These are phyloP conservation scores for Trisateles emortualis DNA, from an alignment of 2,888 invertebrate species.

Conservation along the genomic window DNA sequence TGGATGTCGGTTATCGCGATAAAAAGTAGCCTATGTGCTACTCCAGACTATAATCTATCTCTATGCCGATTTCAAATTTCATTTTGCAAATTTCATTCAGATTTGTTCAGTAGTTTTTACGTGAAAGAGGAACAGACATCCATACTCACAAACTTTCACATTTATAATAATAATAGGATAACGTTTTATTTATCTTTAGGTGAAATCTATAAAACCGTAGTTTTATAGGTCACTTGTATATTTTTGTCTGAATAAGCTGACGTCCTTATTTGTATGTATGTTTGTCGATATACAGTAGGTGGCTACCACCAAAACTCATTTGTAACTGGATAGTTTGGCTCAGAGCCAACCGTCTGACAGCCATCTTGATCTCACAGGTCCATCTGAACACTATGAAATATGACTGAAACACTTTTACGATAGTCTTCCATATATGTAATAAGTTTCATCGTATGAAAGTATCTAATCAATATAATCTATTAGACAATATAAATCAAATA, in stretches of 20 bases:
- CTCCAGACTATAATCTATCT: no score
- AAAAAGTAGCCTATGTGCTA: no score
- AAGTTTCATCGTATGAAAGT: background rate
- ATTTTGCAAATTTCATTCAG: no score
- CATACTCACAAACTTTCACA: no score
- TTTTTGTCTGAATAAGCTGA: slow-evolving; percentile 30
- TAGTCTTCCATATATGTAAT: background rate
- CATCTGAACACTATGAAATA: slow-evolving; percentile 55
- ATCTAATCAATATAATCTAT: background rate
- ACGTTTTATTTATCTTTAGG: no score
- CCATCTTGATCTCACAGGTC: slow-evolving; percentile 57
- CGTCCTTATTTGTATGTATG: slow-evolving; percentile 33
- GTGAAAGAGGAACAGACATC: no score
- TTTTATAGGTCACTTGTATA: background rate
- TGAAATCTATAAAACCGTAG: background rate
- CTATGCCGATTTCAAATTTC: no score
- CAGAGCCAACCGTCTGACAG: slow-evolving; percentile 62
- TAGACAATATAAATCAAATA: no score
- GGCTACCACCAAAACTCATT: slow-evolving; percentile 57
- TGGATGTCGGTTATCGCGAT: no score
- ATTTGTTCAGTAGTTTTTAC: no score
- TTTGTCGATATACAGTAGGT: slow-evolving; percentile 25
- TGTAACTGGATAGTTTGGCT: slow-evolving; percentile 71
- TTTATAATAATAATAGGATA: no score
- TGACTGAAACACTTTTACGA: slow-evolving; percentile 20